Evolutionary conservation across 2,797 vertebrate genomes (phyloP).

Genomic region (Lagodon rhomboides): DNA sequence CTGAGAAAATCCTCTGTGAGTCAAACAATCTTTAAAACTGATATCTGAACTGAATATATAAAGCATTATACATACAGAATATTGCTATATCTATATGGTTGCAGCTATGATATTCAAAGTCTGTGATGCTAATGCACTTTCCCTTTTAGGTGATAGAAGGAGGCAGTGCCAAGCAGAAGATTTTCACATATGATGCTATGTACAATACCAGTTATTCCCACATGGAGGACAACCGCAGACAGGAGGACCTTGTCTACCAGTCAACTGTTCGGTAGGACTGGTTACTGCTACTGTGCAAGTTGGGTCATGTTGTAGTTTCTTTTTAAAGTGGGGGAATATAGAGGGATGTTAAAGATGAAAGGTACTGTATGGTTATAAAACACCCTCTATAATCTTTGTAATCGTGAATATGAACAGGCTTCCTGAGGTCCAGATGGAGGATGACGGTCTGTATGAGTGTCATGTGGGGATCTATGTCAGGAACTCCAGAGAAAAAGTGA

Average conservation of each 20-base stretch:
- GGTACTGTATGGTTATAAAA: not conserved
- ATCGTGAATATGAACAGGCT: slow-evolving; percentile 83
- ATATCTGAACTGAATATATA: not conserved
- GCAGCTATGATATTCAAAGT: not conserved
- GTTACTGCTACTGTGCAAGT: not conserved
- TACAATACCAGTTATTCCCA: slow-evolving; percentile 93
- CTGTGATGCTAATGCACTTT: not conserved
- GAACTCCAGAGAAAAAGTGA: slow-evolving; percentile 90
- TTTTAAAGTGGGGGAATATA: not conserved
- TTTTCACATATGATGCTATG: slow-evolving; percentile 96
- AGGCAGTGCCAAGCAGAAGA: slow-evolving; percentile 93
- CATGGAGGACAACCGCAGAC: slow-evolving; percentile 90
- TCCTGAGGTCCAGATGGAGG: slow-evolving; percentile 93
- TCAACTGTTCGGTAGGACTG: slow-evolving; percentile 92
- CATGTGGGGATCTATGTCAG: slow-evolving; percentile 95
- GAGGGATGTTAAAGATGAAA: not conserved
- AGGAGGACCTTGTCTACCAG: slow-evolving; percentile 92
- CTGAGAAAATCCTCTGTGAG: too few relatives aligned
- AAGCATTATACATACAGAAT: not conserved
- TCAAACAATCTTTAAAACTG: too few relatives aligned
- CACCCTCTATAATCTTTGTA: slow-evolving; percentile 6
- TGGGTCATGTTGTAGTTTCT: not conserved
- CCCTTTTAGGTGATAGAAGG: slow-evolving; percentile 88
- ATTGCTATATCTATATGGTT: not conserved
- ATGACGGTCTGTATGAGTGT: slow-evolving; percentile 94